These are phyloP conservation scores for Acleris cristana DNA, from an alignment of 2,888 invertebrate species.

Conservation along the genomic window DNA sequence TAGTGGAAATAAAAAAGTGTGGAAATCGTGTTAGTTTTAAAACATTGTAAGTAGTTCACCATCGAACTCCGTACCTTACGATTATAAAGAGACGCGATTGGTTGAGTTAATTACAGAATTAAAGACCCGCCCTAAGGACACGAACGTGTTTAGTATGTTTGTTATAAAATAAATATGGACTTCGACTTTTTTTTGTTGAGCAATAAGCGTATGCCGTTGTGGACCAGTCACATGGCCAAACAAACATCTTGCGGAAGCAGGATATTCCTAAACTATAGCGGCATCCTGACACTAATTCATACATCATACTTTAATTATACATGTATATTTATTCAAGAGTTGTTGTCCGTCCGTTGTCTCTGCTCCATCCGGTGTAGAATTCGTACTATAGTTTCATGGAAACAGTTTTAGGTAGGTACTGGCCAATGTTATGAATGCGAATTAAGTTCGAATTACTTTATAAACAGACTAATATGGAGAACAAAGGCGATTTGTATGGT, in stretches of 20 bases:
- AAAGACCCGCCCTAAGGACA: no score
- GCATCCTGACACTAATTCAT: not conserved
- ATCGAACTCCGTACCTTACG: no score
- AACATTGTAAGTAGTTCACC: no score
- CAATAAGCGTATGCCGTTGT: not conserved
- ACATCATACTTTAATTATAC: not conserved
- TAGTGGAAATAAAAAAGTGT: no score
- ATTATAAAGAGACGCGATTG: no score
- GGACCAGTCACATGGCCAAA: not conserved
- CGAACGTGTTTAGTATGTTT: no score
- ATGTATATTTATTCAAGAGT: not conserved
- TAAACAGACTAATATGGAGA: conserved; percentile 19
- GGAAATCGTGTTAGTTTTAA: no score
- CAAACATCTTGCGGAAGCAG: not conserved
- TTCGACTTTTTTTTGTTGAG: no score
- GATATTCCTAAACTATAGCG: not conserved
- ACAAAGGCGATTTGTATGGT: conserved; percentile 21
- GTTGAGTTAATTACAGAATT: no score
- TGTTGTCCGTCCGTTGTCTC: conserved; percentile 48
- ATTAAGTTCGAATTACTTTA: conserved; percentile 40
- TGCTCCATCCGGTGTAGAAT: conserved; percentile 66
- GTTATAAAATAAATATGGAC: no score
- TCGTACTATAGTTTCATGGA: conserved; percentile 59
- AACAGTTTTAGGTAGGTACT: conserved; percentile 42
- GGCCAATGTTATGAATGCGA: conserved; percentile 46